Evolutionary conservation across 2,888 invertebrate species (phyloP).

Genomic region (Malacosoma neustria): DNA sequence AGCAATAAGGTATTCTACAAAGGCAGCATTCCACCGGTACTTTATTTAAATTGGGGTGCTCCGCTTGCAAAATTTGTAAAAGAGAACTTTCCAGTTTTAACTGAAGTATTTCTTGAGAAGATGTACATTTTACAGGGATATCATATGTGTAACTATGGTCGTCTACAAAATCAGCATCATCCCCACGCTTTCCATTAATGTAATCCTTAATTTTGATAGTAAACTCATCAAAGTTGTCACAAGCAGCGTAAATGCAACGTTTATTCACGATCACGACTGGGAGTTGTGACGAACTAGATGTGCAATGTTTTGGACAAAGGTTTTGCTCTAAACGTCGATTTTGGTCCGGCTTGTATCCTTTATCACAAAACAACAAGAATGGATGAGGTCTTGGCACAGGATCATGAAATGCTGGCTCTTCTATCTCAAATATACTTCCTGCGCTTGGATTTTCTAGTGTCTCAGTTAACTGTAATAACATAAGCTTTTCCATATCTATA

Average conservation of each 20-base stretch:
- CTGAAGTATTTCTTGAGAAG: slow-evolving; percentile 31
- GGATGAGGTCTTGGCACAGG: slow-evolving; percentile 42
- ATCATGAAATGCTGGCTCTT: slow-evolving; percentile 25
- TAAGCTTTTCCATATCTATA: slow-evolving; percentile 54
- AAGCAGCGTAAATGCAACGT: slow-evolving; percentile 48
- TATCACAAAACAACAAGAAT: slow-evolving; percentile 50
- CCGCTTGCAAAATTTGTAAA: slow-evolving; percentile 47
- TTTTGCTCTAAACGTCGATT: slow-evolving; percentile 24
- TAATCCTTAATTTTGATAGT: slow-evolving; percentile 41
- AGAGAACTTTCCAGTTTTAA: slow-evolving; percentile 49
- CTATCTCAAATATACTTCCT: slow-evolving; percentile 40
- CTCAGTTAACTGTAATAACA: slow-evolving; percentile 51
- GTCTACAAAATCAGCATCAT: slow-evolving; percentile 36
- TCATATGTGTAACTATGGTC: slow-evolving; percentile 33
- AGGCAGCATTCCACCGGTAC: slow-evolving; percentile 30
- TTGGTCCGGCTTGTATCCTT: slow-evolving; percentile 28
- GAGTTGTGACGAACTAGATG: slow-evolving; percentile 41
- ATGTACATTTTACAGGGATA: slow-evolving; percentile 36
- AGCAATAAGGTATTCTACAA: slow-evolving; percentile 41
- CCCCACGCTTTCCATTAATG: slow-evolving; percentile 31
- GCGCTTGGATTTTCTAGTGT: slow-evolving; percentile 34
- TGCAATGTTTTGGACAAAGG: slow-evolving; percentile 44
- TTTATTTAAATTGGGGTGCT: slow-evolving; percentile 35
- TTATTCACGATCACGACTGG: slow-evolving; percentile 57
- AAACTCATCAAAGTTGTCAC: slow-evolving; percentile 48